Base-by-base conservation (phyloP, 2,113 vertebrate genomes). In the Lepus europaeus region DNA sequence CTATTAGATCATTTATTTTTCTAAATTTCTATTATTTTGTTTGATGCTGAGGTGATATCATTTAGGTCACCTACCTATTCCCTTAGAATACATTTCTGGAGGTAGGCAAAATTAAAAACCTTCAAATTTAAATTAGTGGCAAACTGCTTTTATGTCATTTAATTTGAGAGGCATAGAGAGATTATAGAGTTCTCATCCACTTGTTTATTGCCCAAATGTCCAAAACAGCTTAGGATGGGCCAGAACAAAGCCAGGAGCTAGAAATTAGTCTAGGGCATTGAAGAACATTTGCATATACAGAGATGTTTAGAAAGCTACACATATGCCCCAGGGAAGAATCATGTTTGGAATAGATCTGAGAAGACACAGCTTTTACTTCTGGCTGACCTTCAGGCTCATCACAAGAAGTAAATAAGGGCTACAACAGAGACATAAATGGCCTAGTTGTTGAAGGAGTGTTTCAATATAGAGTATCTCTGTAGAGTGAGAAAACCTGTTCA, bases 1-100 rank as follows among this genome's bases (percentile, higher is more conserved):
- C 77, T 79, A 72, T 53, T 90, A 79, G 25, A 64, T 72, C 59
- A 94, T 25, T 78, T 64, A 77, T 90, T 39, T 25, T 90, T 85
- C 6, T 19, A 85, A 94, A 90, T 79, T 85, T 79, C 27, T 20
- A 69, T 59, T 84, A 17, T 25, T 76, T 5, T 74, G 29, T 13
- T 45, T 39, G 64, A 80, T 79, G 23, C 8, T 72, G n/a, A 70
- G 7, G 53, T 85, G 51, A 36, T 64, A 73, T 64, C 11, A 51
- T 72, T 39, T 31, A 49, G 85, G 64, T 86, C 56, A 4, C n/a
- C 79, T 56, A 85, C 2, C 3, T 79, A 85, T 84, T 86, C 36
- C 13, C n/a, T 49, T 53, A 78, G 39, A 49, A 63, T 85, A 90
- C 68, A 53, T 85, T 63, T 9, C 9, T 78, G 39, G 31, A 53